phyloP scores from a whole-genome alignment of 2,113 vertebrate genomes.

The Heterotilapia buettikoferi region DNA sequence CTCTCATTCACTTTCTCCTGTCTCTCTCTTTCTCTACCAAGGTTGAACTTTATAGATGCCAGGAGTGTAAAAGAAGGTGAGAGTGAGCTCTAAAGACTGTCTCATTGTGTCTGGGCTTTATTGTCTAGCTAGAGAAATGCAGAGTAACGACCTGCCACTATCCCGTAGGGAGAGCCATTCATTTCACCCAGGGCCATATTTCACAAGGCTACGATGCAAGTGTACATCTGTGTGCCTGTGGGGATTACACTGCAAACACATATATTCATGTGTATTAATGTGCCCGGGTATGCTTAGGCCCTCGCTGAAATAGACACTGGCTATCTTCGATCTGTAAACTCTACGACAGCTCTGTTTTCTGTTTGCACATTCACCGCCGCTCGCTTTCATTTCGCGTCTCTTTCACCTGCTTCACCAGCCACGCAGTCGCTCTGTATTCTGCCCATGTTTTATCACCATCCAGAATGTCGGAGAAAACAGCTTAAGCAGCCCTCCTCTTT shows the following conservation, averaged over 20 bases:
- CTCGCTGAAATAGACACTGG: not conserved
- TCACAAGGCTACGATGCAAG: slow-evolving; percentile 29
- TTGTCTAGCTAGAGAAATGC: slow-evolving; percentile 62
- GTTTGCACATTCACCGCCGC: not conserved
- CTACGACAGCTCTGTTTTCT: not conserved
- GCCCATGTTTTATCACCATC: slow-evolving; percentile 31
- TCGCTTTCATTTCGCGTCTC: not conserved
- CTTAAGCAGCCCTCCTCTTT: slow-evolving; percentile 2
- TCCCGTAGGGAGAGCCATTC: slow-evolving; percentile 49
- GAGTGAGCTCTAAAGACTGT: slow-evolving; percentile 58
- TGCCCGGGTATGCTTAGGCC: not conserved
- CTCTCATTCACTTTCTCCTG: slow-evolving; percentile 2
- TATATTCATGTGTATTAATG: not conserved
- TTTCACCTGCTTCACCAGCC: not conserved
- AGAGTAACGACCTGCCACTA: slow-evolving; percentile 69
- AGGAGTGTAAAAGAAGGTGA: slow-evolving; percentile 52
- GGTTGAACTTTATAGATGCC: slow-evolving; percentile 74
- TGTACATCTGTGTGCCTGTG: not conserved
- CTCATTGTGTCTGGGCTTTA: slow-evolving; percentile 68
- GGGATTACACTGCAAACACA: not conserved
- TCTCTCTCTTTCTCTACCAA: slow-evolving; percentile 55
- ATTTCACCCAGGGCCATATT: slow-evolving; percentile 58
- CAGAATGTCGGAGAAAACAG: not conserved
- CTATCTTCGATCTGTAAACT: not conserved
- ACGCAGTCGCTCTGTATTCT: not conserved